Base-by-base conservation (phyloP, 2,113 vertebrate genomes). In the Oncorhynchus nerka region DNA sequence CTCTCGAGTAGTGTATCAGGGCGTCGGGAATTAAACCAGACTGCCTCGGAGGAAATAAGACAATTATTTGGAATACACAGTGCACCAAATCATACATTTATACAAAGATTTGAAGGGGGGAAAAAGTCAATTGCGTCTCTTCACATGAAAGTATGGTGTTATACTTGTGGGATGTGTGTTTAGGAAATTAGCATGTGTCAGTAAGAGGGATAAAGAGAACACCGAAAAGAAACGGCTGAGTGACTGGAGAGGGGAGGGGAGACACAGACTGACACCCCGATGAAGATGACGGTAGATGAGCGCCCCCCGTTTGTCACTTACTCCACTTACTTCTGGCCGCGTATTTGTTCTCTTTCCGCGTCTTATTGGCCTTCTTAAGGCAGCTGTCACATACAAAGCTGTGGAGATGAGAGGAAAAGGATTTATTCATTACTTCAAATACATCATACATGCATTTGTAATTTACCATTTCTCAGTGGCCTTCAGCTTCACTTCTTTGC, bases 311-410 rank as follows among this genome's bases (percentile, higher is more conserved):
- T 22, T 9, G 34, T 45, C 15, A 59, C 68, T 71, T 32, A 71
- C 39, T 16, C 11, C 70, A 92, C 97, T 97, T 95, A 98, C 98
- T 93, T 95, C 97, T 99, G 85, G 97, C 95, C 72, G 95, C 96
- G 75, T 98, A 98, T 88, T 99, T 99, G 92, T 99, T 99, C 92
- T 99, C 98, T 92, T 97, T 99, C 76, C 97, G 94, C 5, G 95
- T 95, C 89, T 97, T 94, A 75, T 95, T 97, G 20, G 94, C 93
- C 90, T 95, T 96, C 93, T 98, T 99, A 74, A 99, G 93, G 85
- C 98, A 99, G 81, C 92, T 94, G 80, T 97, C 95, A 84, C 98
- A 99, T 20, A 97, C 92, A 70, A 98, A 99, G 72, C 98, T 99
- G 90, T 81, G 28, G 70, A 67, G 2, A 16, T 1, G 39, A 9